Evolutionary conservation across 2,888 invertebrate species (phyloP), one percentile per base, ranked within the genome.

Genomic region (Nineta flava): DNA sequence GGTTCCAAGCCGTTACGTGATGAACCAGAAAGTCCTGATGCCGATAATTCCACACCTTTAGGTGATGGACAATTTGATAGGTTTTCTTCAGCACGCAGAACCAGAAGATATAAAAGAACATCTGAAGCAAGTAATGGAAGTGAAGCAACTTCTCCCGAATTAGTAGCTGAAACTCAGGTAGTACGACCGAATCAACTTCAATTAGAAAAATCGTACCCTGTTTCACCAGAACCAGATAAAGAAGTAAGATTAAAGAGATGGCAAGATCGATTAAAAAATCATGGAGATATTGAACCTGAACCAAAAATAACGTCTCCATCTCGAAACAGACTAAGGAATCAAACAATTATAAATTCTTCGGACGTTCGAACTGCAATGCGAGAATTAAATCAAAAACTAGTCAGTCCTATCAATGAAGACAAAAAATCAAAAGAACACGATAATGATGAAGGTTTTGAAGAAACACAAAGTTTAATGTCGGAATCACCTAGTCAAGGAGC

Each of bases 361-460:
- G 83, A 83, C 59, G 79, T 82, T 1, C 77, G 77, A 50, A 77
- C 78, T 65, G 82, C 82, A 1, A 75, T 82, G 48, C 66, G 79
- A 47, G 77, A 77, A 61, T 64, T 78, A 2, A 79, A 78, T 31
- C 41, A 42, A 32, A 48, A 48, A 41, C 41, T 48, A 48, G 42
- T 42, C 48, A 46, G 17, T 46, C 32, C 15, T n/a, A 32, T 34
- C 7, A 45, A 45, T 17, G 42, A 48, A 42, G 45, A 45, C 15
- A 49, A 49, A 44, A 52, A 65, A 62, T 57, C 54, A 52, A 67
- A 65, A 50, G 83, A 83, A 55, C 79, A 79, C 54, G 88, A 90
- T 58, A 85, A 87, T 60, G 91, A 91, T 61, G 90, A 91, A 71
- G 90, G 91, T 9, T 91, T 91, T 60, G 90, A 91, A 63, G 91